Evolutionary conservation across 2,797 vertebrate species (phyloP).

Genomic region (Peromyscus nudipes): DNA sequence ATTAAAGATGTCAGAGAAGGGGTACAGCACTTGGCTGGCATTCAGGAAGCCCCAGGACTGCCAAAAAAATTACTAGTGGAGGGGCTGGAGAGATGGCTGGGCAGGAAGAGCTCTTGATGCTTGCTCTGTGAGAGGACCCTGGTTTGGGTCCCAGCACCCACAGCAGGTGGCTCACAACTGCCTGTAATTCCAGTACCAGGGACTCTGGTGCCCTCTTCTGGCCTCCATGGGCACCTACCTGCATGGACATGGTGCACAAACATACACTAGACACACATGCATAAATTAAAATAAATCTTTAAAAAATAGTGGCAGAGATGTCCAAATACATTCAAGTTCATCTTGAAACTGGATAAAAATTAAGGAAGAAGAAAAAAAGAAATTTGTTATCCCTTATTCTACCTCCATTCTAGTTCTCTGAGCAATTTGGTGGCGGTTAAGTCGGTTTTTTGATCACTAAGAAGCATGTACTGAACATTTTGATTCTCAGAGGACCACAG

Average conservation of each 20-base stretch:
- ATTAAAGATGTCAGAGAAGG: background rate
- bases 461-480: background rate
- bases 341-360: background rate
- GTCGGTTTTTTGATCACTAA: background rate
- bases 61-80: background rate
- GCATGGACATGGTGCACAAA: background rate
- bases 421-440: background rate
- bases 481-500: background rate
- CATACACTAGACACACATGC: background rate
- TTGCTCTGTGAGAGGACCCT: background rate
- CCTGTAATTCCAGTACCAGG: background rate
- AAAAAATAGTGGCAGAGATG: background rate
- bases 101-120: background rate
- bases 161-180: too few species aligned
- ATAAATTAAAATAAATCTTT: background rate
- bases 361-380: background rate
- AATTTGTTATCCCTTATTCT: background rate
- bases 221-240: background rate
- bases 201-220: background rate
- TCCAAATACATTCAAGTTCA: background rate
- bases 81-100: background rate
- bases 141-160: background rate
- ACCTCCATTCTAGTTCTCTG: background rate
- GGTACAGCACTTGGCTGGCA: too few species aligned
- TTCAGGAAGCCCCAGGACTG: background rate